Evolutionary conservation across 2,888 invertebrate species (phyloP).

Genomic region (Epiblema foenella): DNA sequence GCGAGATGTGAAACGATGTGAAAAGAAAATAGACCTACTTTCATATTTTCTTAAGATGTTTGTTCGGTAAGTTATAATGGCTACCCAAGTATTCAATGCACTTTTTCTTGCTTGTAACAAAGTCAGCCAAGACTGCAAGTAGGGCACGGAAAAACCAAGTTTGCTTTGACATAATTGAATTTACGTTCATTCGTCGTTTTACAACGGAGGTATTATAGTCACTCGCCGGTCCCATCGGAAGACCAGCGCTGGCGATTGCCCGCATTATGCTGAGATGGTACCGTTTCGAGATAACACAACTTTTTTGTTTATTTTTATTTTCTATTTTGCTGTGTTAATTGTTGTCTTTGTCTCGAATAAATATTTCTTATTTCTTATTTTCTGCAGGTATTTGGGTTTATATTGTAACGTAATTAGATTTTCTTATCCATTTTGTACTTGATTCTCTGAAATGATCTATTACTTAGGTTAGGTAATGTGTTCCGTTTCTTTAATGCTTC

Average conservation of each 20-base stretch:
- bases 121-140: not conserved
- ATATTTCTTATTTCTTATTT: no score
- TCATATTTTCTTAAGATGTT: slow-evolving; percentile 4
- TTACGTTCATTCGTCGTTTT: not conserved
- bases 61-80: slow-evolving; percentile 1
- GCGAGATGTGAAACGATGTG: not conserved
- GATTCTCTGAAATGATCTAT: not conserved
- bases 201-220: not conserved
- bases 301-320: no score
- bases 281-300: no score
- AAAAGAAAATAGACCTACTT: not conserved
- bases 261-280: no score
- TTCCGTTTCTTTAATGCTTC: no score
- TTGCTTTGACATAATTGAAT: slow-evolving; percentile 1
- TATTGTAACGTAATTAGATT: not conserved
- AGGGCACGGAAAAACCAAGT: not conserved
- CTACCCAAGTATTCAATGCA: not conserved
- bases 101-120: not conserved
- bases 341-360: no score
- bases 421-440: not conserved
- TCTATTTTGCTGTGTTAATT: no score
- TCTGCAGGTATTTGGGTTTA: not conserved
- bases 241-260: no score
- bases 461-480: no score
- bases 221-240: no score